Evolutionary conservation across 1,140 invertebrate species (phyloP).

Genomic region (Popillia japonica): DNA sequence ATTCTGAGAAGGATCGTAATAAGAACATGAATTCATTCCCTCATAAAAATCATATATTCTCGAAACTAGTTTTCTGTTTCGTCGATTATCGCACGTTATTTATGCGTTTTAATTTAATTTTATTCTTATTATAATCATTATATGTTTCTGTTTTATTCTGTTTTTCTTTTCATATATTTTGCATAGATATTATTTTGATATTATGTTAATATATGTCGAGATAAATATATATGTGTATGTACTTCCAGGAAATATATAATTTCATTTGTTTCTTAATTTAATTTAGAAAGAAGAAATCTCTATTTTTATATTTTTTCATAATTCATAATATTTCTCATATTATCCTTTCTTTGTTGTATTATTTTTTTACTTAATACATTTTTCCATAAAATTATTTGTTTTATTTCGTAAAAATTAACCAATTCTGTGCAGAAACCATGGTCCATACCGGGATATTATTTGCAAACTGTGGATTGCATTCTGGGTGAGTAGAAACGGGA

Average conservation of each 20-base stretch:
- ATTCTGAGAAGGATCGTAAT: slow-evolving; percentile 46
- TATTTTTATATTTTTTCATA: slow-evolving; percentile 1
- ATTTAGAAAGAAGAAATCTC: background rate
- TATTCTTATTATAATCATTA: background rate
- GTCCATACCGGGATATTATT: too few relatives aligned
- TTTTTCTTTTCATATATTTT: background rate
- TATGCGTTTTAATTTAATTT: background rate
- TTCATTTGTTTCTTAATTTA: background rate
- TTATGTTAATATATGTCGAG: background rate
- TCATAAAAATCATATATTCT: background rate
- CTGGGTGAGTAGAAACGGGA: too few relatives aligned
- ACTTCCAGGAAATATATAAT: background rate
- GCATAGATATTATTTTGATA: background rate
- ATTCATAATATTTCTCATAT: background rate
- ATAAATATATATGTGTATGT: background rate
- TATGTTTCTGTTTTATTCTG: background rate
- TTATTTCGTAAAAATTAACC: too few relatives aligned
- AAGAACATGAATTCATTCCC: background rate
- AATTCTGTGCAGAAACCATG: too few relatives aligned
- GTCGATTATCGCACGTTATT: background rate
- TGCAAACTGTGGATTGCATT: too few relatives aligned
- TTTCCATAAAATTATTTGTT: background rate
- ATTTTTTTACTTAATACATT: slow-evolving; percentile 3
- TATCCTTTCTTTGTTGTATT: background rate
- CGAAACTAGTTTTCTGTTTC: background rate